phyloP scores from a whole-genome alignment of 2,797 vertebrate genomes.

The Girardinus metallicus region DNA sequence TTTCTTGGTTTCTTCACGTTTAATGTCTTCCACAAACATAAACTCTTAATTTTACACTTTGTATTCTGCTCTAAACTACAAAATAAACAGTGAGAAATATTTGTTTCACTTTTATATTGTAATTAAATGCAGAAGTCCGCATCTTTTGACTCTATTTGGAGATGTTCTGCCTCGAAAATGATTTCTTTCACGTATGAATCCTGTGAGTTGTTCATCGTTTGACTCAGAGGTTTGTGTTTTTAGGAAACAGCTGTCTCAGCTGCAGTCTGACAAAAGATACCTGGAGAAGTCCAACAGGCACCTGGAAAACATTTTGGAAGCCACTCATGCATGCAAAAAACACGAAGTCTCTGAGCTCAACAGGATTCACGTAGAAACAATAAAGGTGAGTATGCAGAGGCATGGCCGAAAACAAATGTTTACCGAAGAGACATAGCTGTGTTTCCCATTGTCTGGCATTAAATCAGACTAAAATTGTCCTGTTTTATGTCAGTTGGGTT shows the following conservation, averaged over 20 bases:
- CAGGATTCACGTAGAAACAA: conserved; percentile 90
- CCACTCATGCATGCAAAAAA: conserved; percentile 89
- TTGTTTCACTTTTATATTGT: background rate
- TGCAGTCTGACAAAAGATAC: conserved; percentile 92
- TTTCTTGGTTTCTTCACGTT: background rate
- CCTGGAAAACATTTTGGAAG: conserved; percentile 94
- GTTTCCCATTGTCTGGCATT: background rate
- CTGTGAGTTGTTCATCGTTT: background rate
- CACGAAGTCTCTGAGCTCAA: conserved; percentile 91
- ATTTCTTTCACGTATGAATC: background rate
- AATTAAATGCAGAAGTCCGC: background rate
- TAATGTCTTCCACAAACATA: background rate
- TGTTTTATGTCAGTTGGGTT: background rate
- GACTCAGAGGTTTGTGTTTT: conserved; percentile 46
- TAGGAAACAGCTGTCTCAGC: conserved; percentile 90
- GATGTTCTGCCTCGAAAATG: background rate
- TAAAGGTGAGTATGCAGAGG: conserved; percentile 83
- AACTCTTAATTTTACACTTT: background rate
- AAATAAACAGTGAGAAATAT: background rate
- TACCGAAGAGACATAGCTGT: background rate
- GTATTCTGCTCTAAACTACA: background rate
- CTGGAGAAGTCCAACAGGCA: conserved; percentile 90
- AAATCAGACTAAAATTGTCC: background rate
- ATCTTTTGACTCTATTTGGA: background rate
- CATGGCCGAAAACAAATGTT: background rate